A percentile compares a stretch with the other conserved stretches of the same genome.
These are phyloP conservation scores for Ochropleura plecta DNA, from an alignment of 2,888 invertebrate genomes.

Conservation along the genomic window DNA sequence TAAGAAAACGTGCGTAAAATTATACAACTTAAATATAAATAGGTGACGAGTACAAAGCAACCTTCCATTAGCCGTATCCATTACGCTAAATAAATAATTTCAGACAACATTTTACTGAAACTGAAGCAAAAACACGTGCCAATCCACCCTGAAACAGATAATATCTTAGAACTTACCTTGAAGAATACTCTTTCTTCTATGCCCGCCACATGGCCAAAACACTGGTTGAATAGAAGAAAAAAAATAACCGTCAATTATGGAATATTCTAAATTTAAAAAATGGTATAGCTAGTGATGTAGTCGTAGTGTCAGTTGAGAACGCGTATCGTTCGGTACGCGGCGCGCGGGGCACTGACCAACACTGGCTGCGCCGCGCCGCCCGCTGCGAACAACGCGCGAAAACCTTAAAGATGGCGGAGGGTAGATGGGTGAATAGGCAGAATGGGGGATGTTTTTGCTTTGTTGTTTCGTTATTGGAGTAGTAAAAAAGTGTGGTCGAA, in stretches of 20 bases:
- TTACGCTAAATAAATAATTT: constrained; percentile 60
- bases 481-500: not conserved
- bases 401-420: constrained; percentile 71
- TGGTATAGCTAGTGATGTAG: constrained; percentile 38
- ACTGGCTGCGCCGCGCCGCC: constrained; percentile 76
- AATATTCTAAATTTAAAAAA: constrained; percentile 33
- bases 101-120: constrained; percentile 30
- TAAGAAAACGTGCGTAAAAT: not conserved
- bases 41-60: constrained; percentile 20
- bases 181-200: constrained; percentile 26
- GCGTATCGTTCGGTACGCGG: constrained; percentile 73
- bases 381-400: constrained; percentile 76
- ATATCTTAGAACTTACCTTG: constrained; percentile 51
- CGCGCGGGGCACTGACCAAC: constrained; percentile 87
- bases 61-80: constrained; percentile 31
- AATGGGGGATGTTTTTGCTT: constrained; percentile 46
- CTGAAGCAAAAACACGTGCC: constrained; percentile 61
- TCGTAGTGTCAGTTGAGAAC: constrained; percentile 38
- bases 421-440: constrained; percentile 71
- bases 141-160: constrained; percentile 49
- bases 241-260: constrained; percentile 12
- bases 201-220: constrained; percentile 58
- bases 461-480: constrained; percentile 13
- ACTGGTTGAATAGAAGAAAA: constrained; percentile 44
- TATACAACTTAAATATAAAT: constrained; percentile 26